phyloP scores from a whole-genome alignment of 2,113 vertebrate genomes.

The Ancistrus triradiatus region DNA sequence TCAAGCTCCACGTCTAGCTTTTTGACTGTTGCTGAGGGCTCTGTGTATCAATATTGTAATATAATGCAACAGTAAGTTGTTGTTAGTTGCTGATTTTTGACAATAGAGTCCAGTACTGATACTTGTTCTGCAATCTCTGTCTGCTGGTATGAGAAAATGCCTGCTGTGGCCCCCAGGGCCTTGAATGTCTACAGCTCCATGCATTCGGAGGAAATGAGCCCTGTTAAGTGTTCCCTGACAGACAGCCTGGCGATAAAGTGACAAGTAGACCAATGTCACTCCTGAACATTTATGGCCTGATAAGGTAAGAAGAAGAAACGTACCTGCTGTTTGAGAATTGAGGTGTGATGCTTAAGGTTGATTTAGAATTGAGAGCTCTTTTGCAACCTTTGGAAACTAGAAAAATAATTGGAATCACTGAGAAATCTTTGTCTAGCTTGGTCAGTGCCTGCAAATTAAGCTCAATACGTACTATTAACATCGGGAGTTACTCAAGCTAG shows the following conservation, averaged over 20 bases:
- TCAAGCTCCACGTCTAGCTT: conserved; percentile 38
- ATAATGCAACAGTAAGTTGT: conserved; percentile 6
- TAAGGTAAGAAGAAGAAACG: conserved; percentile 21
- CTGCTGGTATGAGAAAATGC: conserved; percentile 8
- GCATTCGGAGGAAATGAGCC: conserved; percentile 43
- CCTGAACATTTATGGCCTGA: conserved; percentile 32
- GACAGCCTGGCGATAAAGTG: conserved; percentile 29
- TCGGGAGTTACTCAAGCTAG: too few species aligned
- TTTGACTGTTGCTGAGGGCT: conserved; percentile 37
- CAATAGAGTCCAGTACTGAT: conserved; percentile 21
- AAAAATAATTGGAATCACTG: conserved; percentile 19
- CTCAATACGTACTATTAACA: too few species aligned
- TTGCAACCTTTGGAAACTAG: conserved; percentile 28
- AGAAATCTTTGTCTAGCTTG: too few species aligned
- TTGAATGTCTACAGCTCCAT: conserved; percentile 10
- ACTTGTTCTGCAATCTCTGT: conserved; percentile 4
- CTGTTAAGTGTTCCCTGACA: conserved; percentile 36
- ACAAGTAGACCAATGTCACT: conserved; percentile 26
- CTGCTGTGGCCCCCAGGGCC: conserved; percentile 28
- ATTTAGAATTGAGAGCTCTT: conserved; percentile 19
- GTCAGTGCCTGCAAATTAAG: too few species aligned
- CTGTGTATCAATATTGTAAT: conserved; percentile 31
- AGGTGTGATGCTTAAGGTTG: conserved; percentile 6
- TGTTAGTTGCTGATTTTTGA: conserved; percentile 18
- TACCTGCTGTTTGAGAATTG: conserved; percentile 23